Evolutionary conservation across 1,140 invertebrate species (phyloP).

Genomic region (Coelopa frigida): DNA sequence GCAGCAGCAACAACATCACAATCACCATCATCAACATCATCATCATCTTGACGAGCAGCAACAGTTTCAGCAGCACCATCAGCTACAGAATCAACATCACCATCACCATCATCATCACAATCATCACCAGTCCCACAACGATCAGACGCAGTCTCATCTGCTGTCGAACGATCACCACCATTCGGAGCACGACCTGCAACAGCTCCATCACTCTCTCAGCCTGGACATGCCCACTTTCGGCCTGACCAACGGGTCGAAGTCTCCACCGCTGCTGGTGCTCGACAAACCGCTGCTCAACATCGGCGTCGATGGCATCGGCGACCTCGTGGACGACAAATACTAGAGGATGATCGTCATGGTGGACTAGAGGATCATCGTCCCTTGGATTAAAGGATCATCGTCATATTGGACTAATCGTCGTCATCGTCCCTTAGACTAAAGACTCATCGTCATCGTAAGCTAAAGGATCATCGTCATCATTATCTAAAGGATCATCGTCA

Average conservation of each 20-base stretch:
- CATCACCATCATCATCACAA: constrained; percentile 6
- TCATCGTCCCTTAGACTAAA: too few species aligned
- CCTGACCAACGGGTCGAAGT: constrained; percentile 8
- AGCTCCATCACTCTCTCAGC: constrained; percentile 5
- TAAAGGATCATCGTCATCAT: too few species aligned
- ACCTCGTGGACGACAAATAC: constrained; percentile 15
- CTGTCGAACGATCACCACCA: not conserved
- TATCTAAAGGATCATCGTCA: too few species aligned
- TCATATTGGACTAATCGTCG: too few species aligned
- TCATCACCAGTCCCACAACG: not conserved
- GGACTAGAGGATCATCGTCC: not conserved
- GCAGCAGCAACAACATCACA: constrained; percentile 4
- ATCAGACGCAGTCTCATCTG: not conserved
- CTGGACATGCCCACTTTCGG: constrained; percentile 13
- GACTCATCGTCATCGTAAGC: too few species aligned
- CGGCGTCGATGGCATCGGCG: constrained; percentile 14
- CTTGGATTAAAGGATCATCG: not conserved
- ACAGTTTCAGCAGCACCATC: too few species aligned
- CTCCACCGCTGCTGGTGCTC: constrained; percentile 9
- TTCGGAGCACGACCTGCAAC: not conserved
- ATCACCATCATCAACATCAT: not conserved
- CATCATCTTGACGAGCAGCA: not conserved
- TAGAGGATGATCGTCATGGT: not conserved
- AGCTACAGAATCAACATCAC: constrained; percentile 4
- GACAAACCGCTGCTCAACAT: constrained; percentile 14